Evolutionary conservation across 2,113 vertebrate species (phyloP).

Genomic region (Calcarius ornatus): DNA sequence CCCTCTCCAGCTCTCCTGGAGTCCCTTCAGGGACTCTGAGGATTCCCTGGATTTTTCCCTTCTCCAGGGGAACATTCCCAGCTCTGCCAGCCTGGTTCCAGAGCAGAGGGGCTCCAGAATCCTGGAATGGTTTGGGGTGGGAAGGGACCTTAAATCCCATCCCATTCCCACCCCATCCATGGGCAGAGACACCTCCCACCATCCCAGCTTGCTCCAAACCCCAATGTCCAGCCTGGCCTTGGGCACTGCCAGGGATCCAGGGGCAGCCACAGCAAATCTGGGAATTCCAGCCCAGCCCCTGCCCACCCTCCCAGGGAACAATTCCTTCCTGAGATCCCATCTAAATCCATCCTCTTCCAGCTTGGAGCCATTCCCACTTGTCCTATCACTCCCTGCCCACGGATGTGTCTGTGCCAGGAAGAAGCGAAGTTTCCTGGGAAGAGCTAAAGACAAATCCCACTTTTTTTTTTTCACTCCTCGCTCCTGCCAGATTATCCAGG

Average conservation of each 20-base stretch:
- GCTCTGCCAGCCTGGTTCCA: too few relatives aligned
- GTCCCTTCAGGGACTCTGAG: too few relatives aligned
- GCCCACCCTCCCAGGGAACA: rapidly evolving
- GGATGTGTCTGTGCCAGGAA: not conserved
- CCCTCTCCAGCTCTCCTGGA: too few relatives aligned
- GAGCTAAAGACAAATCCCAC: not conserved
- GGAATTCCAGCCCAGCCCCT: not conserved
- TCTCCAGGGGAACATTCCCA: too few relatives aligned
- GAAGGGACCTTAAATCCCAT: not conserved
- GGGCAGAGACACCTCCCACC: not conserved
- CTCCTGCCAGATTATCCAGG: not conserved
- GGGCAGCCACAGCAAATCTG: not conserved
- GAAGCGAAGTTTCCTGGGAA: not conserved
- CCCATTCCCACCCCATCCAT: not conserved
- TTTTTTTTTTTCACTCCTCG: not conserved
- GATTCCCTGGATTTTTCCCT: too few relatives aligned
- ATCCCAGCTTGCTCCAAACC: rapidly evolving
- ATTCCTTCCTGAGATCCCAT: not conserved
- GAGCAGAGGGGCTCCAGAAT: too few relatives aligned
- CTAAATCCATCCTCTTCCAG: not conserved
- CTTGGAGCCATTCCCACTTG: not conserved
- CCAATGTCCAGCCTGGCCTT: rapidly evolving
- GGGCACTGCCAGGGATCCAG: not conserved
- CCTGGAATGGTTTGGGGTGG: not conserved
- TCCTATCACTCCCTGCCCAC: not conserved